Base-by-base conservation (phyloP, 2,888 invertebrate species). In the Leptogaster cylindrica region DNA sequence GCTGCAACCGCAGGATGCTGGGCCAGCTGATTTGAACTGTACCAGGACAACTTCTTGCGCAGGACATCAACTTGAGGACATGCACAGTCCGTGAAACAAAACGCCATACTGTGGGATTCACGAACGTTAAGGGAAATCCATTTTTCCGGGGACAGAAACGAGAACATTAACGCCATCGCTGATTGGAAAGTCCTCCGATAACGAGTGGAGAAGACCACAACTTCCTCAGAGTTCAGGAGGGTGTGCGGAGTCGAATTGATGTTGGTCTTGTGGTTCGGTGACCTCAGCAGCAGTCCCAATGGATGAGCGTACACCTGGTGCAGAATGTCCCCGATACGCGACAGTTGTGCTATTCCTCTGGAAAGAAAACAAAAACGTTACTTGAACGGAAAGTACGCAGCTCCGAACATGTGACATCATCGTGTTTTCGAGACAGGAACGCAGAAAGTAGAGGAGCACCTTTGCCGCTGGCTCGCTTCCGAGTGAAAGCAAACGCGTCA, bases 111-210 rank as follows among this genome's bases (percentile, higher is more conserved):
- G 74, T 91, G 90, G 61, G 89, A 89, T 79, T 93, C 93, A 7
- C 86, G 82, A 10, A 95, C 85, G 23, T 84, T 84, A 3, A 93
- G 81, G 66, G 87, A 87, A 6, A 87, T 81, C 74, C 89, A 82
- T 55, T 88, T 84, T 66, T 90, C 89, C 1, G 83, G 80, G 2
- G 89, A 87, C 33, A 93, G 81, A 70, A 93, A 84, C 0, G 89
- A 86, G 76, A 87, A 91, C 2, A 92, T 78, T 72, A 93, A 84
- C 0, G 93, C 93, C 72, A 93, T 83, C 0, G 92, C 90, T 73
- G 95, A 95, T 81, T 96, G 96, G 76, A 92, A 93, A 14, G 97
- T 97, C 74, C 97, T 85, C 1, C 94, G 82, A 78, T 93, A 95
- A 41, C 91, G 86, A 0, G 96, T 95, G 73, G 93, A 92, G 77